phyloP scores from a whole-genome alignment of 2,113 vertebrate genomes.

The Etheostoma spectabile region DNA sequence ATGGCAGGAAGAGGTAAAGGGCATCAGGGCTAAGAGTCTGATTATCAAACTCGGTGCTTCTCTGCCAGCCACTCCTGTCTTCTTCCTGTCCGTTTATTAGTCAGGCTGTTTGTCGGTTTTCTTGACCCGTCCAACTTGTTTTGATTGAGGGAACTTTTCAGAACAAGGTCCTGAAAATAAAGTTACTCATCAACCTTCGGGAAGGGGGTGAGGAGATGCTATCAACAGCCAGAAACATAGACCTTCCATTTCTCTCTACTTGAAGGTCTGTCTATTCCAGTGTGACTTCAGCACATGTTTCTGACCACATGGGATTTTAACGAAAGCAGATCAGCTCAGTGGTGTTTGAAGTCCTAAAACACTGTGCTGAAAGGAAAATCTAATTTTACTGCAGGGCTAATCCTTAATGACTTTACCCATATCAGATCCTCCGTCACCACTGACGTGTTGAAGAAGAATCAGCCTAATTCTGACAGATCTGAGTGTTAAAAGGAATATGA shows the following conservation, averaged over 20 bases:
- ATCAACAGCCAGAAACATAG: constrained; percentile 15
- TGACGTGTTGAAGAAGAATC: constrained; percentile 33
- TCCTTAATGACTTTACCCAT: constrained; percentile 51
- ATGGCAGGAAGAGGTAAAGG: constrained; percentile 70
- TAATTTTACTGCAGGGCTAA: constrained; percentile 48
- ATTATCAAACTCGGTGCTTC: constrained; percentile 70
- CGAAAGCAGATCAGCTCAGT: constrained; percentile 34
- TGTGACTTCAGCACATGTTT: constrained; percentile 21
- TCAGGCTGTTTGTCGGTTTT: constrained; percentile 63
- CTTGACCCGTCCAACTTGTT: constrained; percentile 38
- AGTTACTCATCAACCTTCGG: constrained; percentile 9
- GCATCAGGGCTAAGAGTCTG: constrained; percentile 68
- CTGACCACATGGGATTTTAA: constrained; percentile 35
- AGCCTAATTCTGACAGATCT: constrained; percentile 18
- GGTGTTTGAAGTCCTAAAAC: constrained; percentile 40
- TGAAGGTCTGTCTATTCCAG: neutral
- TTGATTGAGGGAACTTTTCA: constrained; percentile 43
- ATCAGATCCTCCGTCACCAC: constrained; percentile 53
- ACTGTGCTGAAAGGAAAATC: constrained; percentile 39
- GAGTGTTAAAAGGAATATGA: constrained; percentile 11
- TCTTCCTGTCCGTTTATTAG: constrained; percentile 64
- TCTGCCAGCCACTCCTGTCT: constrained; percentile 45
- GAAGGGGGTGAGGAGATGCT: constrained; percentile 25
- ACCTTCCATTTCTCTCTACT: constrained; percentile 15
- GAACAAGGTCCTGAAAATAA: constrained; percentile 42